Evolutionary conservation across 2,113 vertebrate genomes (phyloP), one percentile per base, ranked within the genome.

Genomic region (Notarius quadriscutis): DNA sequence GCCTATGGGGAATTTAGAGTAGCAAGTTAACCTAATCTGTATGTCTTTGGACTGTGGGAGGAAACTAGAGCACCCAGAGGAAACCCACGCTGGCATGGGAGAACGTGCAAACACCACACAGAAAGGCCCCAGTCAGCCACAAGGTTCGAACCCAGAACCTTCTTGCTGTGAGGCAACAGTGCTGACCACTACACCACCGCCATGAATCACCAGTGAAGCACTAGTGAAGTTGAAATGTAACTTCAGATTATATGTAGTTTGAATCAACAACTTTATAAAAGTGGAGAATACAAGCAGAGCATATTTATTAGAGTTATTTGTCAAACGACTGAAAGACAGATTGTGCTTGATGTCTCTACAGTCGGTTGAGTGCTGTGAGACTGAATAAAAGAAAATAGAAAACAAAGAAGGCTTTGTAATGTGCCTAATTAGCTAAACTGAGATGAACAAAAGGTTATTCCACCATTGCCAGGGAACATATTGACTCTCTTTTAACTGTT

Each of bases 361-460:
- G 69, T 25, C 55, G 57, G 17, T 51, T n/a, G 71, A 77, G 25
- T 50, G 72, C 57, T 57, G 30, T 25, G 11, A 72, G 48, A 25
- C 12, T 65, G 48, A 84, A 55, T 75, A 50, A 82, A 30, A 65
- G 1, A 81, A 82, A 55, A 27, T 6, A 86, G 11, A 34, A 78
- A 11, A 63, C 25, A 48, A 87, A 75, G 57, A 41, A n/a, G n/a
- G 17, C 55, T 83, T 62, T 87, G 20, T 78, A 83, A 81, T 67
- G 71, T 78, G 81, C 81, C 65, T 86, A 83, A 90, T 88, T 90
- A 86, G 27, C 67, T 57, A 90, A 90, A 84, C 14, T 62, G 58
- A 75, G 55, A 85, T 72, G 71, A 88, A 86, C 74, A 90, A 81
- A 82, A 55, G 34, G 25, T 83, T 81, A 88, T 84, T 88, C 51